Conservation (phyloP, 2,888 invertebrate species). For the Blera fallax region DNA sequence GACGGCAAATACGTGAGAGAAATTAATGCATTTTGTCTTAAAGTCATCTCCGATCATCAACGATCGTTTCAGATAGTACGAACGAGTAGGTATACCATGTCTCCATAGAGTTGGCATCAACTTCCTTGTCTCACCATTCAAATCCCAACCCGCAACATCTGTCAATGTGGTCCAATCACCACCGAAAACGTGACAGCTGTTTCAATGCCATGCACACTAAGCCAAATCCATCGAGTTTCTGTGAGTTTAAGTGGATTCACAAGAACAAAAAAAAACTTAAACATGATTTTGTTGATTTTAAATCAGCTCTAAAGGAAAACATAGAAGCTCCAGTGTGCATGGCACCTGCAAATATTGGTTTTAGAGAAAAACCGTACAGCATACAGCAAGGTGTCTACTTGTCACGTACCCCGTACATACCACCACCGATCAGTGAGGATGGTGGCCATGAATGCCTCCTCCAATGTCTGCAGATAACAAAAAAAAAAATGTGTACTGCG, state of each 20-base stretch:
- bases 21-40: too few species aligned
- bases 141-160: neutral
- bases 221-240: neutral
- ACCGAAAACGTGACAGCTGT: neutral
- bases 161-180: neutral
- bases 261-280: neutral
- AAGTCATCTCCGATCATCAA: too few species aligned
- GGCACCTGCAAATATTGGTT: constrained; percentile 19
- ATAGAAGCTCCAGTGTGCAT: neutral
- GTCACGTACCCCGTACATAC: neutral
- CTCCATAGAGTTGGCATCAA: too few species aligned
- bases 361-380: neutral
- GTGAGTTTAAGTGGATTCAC: neutral
- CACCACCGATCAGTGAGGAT: neutral
- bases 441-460: neutral
- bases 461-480: neutral
- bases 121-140: too few species aligned
- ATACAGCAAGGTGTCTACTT: neutral
- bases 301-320: neutral
- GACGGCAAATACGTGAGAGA: too few species aligned
- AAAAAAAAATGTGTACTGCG: neutral
- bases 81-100: too few species aligned
- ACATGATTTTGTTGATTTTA: neutral
- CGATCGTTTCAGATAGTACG: too few species aligned
- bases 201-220: neutral